These are phyloP conservation scores for Cantharis rufa DNA, from an alignment of 2,888 invertebrate species.

Conservation along the genomic window DNA sequence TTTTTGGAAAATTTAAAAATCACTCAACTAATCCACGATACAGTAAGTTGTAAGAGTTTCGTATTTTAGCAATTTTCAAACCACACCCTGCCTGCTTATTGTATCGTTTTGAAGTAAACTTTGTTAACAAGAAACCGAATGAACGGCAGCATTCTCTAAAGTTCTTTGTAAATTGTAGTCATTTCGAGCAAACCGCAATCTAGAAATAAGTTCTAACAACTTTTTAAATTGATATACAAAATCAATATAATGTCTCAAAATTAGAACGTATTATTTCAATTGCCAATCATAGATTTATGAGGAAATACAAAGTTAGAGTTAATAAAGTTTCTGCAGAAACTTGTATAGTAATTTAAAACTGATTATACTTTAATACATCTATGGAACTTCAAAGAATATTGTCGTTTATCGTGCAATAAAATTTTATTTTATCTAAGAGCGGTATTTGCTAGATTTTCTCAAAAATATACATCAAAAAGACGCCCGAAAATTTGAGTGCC, in stretches of 20 bases:
- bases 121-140: constrained; percentile 7
- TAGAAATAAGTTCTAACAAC: not conserved
- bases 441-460: not conserved
- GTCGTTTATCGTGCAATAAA: not conserved
- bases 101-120: constrained; percentile 4
- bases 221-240: not conserved
- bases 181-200: not conserved
- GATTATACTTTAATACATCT: not conserved
- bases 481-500: not conserved
- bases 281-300: not conserved
- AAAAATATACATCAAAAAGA: not conserved
- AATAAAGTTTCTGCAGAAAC: not conserved
- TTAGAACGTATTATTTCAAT: not conserved
- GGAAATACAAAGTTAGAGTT: not conserved
- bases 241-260: not conserved
- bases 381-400: not conserved
- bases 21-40: not conserved
- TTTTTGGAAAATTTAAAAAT: not conserved
- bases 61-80: not conserved
- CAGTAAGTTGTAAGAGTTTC: not conserved
- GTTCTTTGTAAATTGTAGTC: constrained; percentile 3
- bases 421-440: not conserved
- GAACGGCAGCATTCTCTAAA: constrained; percentile 1
- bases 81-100: constrained; percentile 8
- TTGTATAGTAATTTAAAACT: not conserved